A percentile compares a stretch with the other conserved stretches of the same genome.
phyloP scores from a whole-genome alignment of 1,140 invertebrate genomes.

The Drosophila orena region DNA sequence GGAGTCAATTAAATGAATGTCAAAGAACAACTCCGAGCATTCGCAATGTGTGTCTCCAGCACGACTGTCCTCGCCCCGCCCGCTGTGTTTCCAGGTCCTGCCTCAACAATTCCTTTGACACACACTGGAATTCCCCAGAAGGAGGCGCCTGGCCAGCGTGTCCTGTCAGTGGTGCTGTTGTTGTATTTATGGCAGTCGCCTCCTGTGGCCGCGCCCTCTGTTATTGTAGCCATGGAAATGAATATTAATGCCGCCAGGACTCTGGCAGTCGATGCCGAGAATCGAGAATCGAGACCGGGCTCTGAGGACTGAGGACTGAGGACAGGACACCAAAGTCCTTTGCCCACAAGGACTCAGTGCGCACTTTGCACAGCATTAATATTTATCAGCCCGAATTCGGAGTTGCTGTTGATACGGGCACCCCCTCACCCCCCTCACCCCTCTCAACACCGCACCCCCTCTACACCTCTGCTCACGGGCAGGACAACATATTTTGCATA shows the following conservation, averaged over 20 bases:
- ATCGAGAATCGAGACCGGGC: not conserved
- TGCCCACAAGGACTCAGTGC: constrained; percentile 79
- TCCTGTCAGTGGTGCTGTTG: constrained; percentile 19
- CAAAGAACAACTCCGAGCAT: constrained; percentile 59
- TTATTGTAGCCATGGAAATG: constrained; percentile 80
- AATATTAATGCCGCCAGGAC: constrained; percentile 77
- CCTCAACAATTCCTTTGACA: constrained; percentile 77
- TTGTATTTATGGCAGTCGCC: constrained; percentile 60
- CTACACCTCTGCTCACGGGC: constrained; percentile 18
- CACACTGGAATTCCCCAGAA: constrained; percentile 51
- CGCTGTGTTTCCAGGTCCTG: constrained; percentile 17
- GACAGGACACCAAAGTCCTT: constrained; percentile 65
- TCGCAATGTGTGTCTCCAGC: constrained; percentile 43
- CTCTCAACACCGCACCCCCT: not conserved
- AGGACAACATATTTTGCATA: constrained; percentile 66
- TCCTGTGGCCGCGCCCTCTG: constrained; percentile 65
- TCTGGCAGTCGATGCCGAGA: constrained; percentile 55
- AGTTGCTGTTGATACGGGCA: constrained; percentile 42
- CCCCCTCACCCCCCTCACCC: too few species aligned
- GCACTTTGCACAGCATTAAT: constrained; percentile 80
- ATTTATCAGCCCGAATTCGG: constrained; percentile 75
- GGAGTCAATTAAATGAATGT: constrained; percentile 83
- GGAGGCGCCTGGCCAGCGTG: constrained; percentile 39
- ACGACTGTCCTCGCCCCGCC: not conserved
- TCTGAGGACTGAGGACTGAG: not conserved